Evolutionary conservation across 2,797 vertebrate species (phyloP), one percentile per base, ranked within the genome.

Genomic region (Characodon lateralis): DNA sequence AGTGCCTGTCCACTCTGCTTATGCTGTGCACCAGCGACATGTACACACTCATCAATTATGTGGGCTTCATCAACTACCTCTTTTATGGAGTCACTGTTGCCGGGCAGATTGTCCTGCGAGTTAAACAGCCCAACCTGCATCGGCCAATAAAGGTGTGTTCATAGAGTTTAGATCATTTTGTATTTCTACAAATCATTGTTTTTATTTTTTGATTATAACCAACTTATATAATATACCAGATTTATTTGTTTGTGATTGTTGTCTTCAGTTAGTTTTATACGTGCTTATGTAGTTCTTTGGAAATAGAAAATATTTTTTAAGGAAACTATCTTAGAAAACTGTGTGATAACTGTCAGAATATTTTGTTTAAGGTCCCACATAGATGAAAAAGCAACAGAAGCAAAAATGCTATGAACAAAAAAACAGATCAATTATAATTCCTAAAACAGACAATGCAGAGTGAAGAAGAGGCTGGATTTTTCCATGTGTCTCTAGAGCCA

Each of bases 11-110:
- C 72, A 98, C 97, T 2, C 93, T 98, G 84, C 95, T 98, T 39
- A 98, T 98, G 97, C 93, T 98, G 93, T 97, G 97, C 92, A 98
- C 97, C 87, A 97, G 97, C 13, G 97, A 98, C 94, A 98, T 98
- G 91, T 98, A 98, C 95, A 98, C 97, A 0, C 97, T 98, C 79
- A 98, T 98, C 92, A 98, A 97, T 94, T 98, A 98, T 0, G 97
- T 98, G 81, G 97, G 97, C 72, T 98, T 98, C 93, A 98, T 98
- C 94, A 98, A 98, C 95, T 98, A 98, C 95, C 96, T 98, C 90
- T 98, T 98, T 92, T 98, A 98, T 0, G 97, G 97, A 20, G 96
- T 98, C 83, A 97, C 97, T 1, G 94, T 98, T 1, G 97, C 97
- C 1, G 97, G 97, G 82, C 97, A 97, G 94, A 97, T 98, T 43